A percentile compares a stretch with the other conserved stretches of the same genome.
These are phyloP conservation scores for Rhinella marina DNA, from an alignment of 2,797 vertebrate species.

Conservation along the genomic window DNA sequence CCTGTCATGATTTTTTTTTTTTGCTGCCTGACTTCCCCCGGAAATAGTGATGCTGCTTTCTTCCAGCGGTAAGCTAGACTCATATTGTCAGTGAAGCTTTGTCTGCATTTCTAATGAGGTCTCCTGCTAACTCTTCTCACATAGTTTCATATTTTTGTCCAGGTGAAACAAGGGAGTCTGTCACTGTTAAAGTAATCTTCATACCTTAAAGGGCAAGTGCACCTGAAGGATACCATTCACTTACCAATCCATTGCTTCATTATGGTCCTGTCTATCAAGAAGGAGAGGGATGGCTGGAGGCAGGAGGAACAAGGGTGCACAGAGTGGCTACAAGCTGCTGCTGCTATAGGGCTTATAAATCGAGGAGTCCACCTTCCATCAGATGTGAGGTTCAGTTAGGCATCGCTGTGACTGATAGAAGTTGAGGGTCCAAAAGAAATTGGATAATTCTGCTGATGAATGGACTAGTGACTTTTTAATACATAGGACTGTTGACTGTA, in stretches of 20 bases:
- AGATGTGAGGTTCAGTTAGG: neutral
- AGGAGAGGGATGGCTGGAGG: too few species aligned
- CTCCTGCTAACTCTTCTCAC: slow-evolving; percentile 69
- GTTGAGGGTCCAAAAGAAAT: neutral
- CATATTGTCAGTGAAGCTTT: slow-evolving; percentile 60
- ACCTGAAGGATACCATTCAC: too few species aligned
- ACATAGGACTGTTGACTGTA: too few species aligned
- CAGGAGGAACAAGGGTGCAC: too few species aligned
- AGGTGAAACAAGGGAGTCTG: neutral
- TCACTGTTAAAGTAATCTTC: too few species aligned
- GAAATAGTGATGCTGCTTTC: slow-evolving; percentile 62
- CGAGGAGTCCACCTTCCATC: neutral
- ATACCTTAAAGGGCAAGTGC: too few species aligned
- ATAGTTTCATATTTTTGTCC: slow-evolving; percentile 51
- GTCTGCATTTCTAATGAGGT: slow-evolving; percentile 69
- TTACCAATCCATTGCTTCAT: too few species aligned
- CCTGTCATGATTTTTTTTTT: slow-evolving; percentile 67
- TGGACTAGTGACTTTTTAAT: too few species aligned
- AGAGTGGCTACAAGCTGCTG: neutral
- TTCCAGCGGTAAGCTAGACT: slow-evolving; percentile 58
- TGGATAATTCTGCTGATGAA: neutral
- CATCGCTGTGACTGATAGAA: neutral
- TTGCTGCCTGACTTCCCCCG: slow-evolving; percentile 66
- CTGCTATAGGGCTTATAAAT: neutral
- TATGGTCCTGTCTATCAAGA: too few species aligned